Evolutionary conservation across 2,797 vertebrate species (phyloP).

Genomic region (Semotilus atromaculatus): DNA sequence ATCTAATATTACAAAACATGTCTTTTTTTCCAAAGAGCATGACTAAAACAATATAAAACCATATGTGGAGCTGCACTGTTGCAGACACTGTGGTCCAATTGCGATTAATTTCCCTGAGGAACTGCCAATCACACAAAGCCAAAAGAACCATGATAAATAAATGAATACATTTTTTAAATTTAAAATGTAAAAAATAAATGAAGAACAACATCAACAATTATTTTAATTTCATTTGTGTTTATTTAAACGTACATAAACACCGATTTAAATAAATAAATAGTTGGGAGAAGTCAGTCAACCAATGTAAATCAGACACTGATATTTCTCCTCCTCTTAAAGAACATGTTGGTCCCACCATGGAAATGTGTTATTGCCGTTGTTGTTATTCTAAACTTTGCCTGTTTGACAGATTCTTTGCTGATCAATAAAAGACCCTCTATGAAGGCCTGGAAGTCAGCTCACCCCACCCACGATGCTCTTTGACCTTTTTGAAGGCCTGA

Average conservation of each 20-base stretch:
- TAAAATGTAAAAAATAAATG: neutral
- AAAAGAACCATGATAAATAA: neutral
- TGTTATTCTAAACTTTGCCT: slow-evolving; percentile 62
- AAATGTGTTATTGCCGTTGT: neutral
- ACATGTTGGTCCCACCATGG: slow-evolving; percentile 12
- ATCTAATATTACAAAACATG: slow-evolving; percentile 53
- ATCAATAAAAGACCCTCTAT: slow-evolving; percentile 67
- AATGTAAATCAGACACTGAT: neutral
- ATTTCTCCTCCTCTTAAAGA: slow-evolving; percentile 30
- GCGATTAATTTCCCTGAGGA: slow-evolving; percentile 4
- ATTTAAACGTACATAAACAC: neutral
- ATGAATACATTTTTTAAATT: neutral
- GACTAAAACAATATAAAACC: slow-evolving; percentile 26
- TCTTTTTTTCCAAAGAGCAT: slow-evolving; percentile 14
- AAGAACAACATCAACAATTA: neutral
- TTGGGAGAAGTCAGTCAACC: neutral
- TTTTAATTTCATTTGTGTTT: neutral
- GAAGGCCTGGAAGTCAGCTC: slow-evolving; percentile 69
- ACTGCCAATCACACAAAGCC: neutral
- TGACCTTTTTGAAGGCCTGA: slow-evolving; percentile 85
- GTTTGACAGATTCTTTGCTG: slow-evolving; percentile 60
- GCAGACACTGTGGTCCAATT: neutral
- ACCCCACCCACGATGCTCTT: slow-evolving; percentile 75
- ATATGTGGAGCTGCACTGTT: slow-evolving; percentile 23
- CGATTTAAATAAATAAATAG: neutral